A percentile compares a stretch with the other conserved stretches of the same genome.
These are phyloP conservation scores for Yoshiicerus persimilis DNA, from an alignment of 1,140 invertebrate genomes.

Conservation along the genomic window DNA sequence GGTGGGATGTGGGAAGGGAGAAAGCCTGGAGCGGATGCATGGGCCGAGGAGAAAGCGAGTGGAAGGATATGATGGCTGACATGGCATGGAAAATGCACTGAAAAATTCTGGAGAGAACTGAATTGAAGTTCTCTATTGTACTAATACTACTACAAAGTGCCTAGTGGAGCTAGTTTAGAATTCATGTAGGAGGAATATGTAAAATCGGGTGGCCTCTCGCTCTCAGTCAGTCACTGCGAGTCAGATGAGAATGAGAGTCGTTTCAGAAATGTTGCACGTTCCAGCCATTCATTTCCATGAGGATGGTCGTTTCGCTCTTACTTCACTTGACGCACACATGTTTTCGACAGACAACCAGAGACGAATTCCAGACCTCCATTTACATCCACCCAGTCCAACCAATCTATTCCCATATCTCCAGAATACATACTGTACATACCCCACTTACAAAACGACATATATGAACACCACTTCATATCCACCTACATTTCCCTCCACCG, in stretches of 20 bases:
- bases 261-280: slow-evolving; percentile 17
- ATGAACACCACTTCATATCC: no score
- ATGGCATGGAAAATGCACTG: not conserved
- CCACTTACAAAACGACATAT: no score
- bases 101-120: not conserved
- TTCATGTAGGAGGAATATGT: slow-evolving; percentile 17
- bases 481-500: no score
- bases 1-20: not conserved
- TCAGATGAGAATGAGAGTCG: not conserved
- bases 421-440: no score
- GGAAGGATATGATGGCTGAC: not conserved
- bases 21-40: not conserved
- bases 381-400: not conserved
- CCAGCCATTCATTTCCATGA: slow-evolving; percentile 14
- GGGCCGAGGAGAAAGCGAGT: not conserved
- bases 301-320: slow-evolving; percentile 9
- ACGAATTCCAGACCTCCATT: not conserved
- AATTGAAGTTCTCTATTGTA: not conserved
- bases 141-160: not conserved
- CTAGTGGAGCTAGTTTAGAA: not conserved
- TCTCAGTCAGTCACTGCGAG: not conserved
- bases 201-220: not conserved
- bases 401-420: not conserved
- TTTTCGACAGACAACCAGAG: slow-evolving; percentile 10
- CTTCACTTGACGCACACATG: not conserved